Base-by-base conservation (phyloP, 2,113 vertebrate genomes). In the Misgurnus anguillicaudatus region DNA sequence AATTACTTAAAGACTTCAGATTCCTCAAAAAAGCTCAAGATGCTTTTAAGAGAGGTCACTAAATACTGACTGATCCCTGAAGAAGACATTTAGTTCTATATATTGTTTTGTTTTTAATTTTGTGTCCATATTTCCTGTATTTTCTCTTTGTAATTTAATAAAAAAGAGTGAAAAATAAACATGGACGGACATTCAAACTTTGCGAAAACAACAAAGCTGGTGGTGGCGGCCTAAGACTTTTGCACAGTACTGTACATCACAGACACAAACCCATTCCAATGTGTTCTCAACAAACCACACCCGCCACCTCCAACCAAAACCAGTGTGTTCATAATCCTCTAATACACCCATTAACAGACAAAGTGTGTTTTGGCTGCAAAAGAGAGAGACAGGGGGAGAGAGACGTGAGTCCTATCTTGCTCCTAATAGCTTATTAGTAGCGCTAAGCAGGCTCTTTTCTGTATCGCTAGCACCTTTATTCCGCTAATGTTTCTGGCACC, bases 401-500 rank as follows among this genome's bases (percentile, higher is more conserved):
- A 31, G 47, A 71, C 80, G 9, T 24, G 19, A 79, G 73, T 84
- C 75, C 51, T n/a, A 71, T 79, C 79, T 79, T 80, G 63, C 77
- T 69, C 51, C 65, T 86, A 80, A 79, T 42, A 66, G 14, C 10
- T 55, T 77, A 77, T 84, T 87, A 87, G 80, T 45, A 65, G 67
- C 55, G 82, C 72, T 78, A 78, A 78, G 82, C 69, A 78, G 57
- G 58, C 63, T 74, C 79, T 81, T 70, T 53, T 80, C 75, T 65
- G 68, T 64, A 78, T 47, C 69, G 64, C 79, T 69, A 72, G 63
- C 72, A 83, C 75, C 68, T 80, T 78, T 83, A 75, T 84, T 73
- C 79, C 9, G n/a, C 58, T 84, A 84, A 84, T 84, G 69, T 81
- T 80, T 77, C 73, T 77, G 45, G 21, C 75, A 81, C 69, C 82